Percentiles rank a stretch among this genome's conserved stretches.
Conservation (phyloP, 2,113 vertebrate species). For the Aegotheles bennettii region DNA sequence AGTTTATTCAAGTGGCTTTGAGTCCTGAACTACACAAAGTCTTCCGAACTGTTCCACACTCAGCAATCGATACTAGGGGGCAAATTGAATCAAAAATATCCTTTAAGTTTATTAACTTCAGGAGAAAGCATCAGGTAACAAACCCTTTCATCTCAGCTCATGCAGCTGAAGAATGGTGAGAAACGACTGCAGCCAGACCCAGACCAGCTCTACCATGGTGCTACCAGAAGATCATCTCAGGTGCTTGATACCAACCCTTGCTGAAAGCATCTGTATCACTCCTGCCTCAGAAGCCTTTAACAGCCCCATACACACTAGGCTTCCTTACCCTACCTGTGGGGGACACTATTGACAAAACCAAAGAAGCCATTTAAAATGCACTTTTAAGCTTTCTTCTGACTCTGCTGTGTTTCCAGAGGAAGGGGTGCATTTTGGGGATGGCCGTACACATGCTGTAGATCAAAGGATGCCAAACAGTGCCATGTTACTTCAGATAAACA, state of each 20-base stretch:
- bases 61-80: not conserved
- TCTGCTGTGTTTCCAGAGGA: not conserved
- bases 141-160: not conserved
- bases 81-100: not conserved
- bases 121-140: not conserved
- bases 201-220: not conserved
- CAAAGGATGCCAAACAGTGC: not conserved
- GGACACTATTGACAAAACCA: not conserved
- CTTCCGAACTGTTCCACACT: not conserved
- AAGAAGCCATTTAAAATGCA: not conserved
- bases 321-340: not conserved
- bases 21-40: not conserved
- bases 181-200: not conserved
- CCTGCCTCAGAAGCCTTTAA: not conserved
- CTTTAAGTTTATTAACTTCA: not conserved
- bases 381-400: not conserved
- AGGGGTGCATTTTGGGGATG: rapidly evolving
- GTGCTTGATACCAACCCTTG: not conserved
- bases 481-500: not conserved
- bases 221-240: not conserved
- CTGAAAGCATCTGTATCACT: not conserved
- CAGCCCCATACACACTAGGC: no score
- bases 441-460: rapidly evolving
- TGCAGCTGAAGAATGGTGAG: not conserved
- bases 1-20: constrained; percentile 43